Evolutionary conservation across 1,140 invertebrate genomes (phyloP).

Genomic region (Samia ricini): DNA sequence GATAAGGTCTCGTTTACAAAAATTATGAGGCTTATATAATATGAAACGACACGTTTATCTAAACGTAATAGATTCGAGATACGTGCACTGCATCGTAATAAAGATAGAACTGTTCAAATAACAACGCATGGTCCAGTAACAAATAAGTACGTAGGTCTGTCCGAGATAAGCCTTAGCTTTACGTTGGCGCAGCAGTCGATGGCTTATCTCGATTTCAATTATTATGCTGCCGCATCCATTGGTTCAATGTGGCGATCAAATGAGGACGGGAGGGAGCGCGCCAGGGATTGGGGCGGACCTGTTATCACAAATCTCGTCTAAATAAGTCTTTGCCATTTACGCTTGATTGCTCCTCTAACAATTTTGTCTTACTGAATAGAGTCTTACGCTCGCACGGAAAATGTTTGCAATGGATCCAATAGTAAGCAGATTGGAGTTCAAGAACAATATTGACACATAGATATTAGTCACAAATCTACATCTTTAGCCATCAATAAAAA

Average conservation of each 20-base stretch:
- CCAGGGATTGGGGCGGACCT: constrained; percentile 49
- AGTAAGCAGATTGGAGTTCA: no score
- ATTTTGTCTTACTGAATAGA: constrained; percentile 13
- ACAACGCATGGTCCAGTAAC: constrained; percentile 56
- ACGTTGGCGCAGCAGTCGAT: constrained; percentile 55
- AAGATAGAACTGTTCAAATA: constrained; percentile 58
- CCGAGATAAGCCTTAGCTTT: constrained; percentile 66
- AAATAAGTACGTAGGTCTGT: constrained; percentile 53
- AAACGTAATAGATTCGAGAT: not conserved
- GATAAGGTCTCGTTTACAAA: not conserved
- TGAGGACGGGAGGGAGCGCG: constrained; percentile 34
- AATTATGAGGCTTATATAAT: not conserved
- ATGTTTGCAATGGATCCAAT: no score
- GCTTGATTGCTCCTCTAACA: constrained; percentile 38
- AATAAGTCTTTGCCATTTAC: constrained; percentile 57
- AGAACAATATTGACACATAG: no score
- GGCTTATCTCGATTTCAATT: constrained; percentile 76
- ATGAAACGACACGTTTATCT: not conserved
- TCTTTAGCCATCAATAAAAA: not conserved
- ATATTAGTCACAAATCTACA: no score
- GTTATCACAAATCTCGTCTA: constrained; percentile 65
- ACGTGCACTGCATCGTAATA: constrained; percentile 34
- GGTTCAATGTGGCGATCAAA: constrained; percentile 37
- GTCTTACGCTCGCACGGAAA: no score
- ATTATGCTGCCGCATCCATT: constrained; percentile 68